Conservation (phyloP, 2,113 vertebrate species). For the Setophaga coronata region DNA sequence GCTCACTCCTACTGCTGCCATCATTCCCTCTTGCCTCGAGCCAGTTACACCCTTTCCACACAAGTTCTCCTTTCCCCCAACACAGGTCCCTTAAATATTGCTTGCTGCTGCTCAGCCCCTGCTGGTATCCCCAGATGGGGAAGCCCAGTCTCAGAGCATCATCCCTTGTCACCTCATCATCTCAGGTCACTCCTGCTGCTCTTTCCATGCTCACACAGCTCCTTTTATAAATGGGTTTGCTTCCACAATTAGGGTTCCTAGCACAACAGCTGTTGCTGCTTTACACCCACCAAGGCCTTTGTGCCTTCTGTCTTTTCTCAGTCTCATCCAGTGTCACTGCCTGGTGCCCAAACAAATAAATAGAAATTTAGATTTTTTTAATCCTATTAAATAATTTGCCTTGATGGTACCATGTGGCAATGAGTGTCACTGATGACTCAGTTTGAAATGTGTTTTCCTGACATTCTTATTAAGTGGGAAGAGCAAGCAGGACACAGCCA, state of each 20-base stretch:
- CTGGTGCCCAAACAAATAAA: background rate
- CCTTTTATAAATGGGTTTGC: background rate
- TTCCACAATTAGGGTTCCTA: background rate
- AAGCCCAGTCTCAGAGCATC: background rate
- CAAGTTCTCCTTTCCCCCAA: background rate
- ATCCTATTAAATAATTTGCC: background rate
- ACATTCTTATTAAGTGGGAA: background rate
- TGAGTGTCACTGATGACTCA: background rate
- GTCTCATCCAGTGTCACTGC: background rate
- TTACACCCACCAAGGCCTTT: background rate
- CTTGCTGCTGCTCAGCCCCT: background rate
- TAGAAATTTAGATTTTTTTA: background rate
- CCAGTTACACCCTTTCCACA: background rate
- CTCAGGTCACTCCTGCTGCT: background rate
- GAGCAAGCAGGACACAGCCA: background rate
- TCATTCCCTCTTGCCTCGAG: background rate
- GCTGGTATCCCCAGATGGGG: background rate
- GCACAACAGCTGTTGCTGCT: background rate
- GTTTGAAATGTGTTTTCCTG: conserved; percentile 19
- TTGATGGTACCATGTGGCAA: background rate
- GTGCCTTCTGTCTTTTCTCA: background rate
- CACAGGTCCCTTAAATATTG: background rate
- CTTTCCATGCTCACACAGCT: background rate
- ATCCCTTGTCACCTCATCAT: background rate
- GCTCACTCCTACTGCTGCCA: background rate